Evolutionary conservation across 2,888 invertebrate genomes (phyloP).

Genomic region (Spilosoma lubricipeda): DNA sequence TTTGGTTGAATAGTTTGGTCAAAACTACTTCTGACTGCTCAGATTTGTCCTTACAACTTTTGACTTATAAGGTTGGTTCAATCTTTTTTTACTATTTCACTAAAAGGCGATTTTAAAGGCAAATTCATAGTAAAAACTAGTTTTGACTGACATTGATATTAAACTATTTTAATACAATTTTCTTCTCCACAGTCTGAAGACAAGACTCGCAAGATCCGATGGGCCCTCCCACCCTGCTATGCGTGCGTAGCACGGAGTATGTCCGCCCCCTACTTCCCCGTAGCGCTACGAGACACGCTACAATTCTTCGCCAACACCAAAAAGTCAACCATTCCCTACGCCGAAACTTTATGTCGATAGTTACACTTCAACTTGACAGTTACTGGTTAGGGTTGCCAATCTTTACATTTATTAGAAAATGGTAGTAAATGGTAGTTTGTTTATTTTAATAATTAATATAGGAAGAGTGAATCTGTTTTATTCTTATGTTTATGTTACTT

Average conservation of each 20-base stretch:
- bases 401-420: not conserved
- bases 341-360: slow-evolving; percentile 33
- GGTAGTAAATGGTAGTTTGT: not conserved
- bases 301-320: slow-evolving; percentile 49
- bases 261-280: slow-evolving; percentile 63
- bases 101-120: too few species aligned
- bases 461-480: too few species aligned
- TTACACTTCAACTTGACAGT: not conserved
- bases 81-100: not conserved
- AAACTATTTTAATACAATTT: not conserved
- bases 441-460: not conserved
- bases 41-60: too few species aligned
- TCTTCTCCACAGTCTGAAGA: slow-evolving; percentile 87
- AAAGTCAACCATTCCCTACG: slow-evolving; percentile 23
- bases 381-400: not conserved
- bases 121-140: not conserved
- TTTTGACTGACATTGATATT: not conserved
- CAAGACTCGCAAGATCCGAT: slow-evolving; percentile 87
- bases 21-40: too few species aligned
- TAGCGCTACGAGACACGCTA: slow-evolving; percentile 69
- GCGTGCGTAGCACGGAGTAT: slow-evolving; percentile 75
- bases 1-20: too few species aligned
- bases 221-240: slow-evolving; percentile 88
- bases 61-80: too few species aligned
- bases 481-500: not conserved